These are phyloP conservation scores for Macrosiphum euphorbiae DNA, from an alignment of 2,888 invertebrate genomes.

Conservation along the genomic window DNA sequence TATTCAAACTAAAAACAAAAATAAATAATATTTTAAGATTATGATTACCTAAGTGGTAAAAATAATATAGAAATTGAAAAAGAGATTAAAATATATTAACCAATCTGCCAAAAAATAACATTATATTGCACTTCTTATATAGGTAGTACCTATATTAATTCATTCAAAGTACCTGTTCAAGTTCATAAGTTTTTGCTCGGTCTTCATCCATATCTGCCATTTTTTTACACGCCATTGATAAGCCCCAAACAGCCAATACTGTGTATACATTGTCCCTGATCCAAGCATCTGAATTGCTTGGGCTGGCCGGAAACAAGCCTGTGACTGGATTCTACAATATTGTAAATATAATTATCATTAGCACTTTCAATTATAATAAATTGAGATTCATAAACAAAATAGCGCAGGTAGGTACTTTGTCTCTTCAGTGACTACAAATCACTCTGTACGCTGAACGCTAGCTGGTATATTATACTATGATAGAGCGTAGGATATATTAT, in stretches of 20 bases:
- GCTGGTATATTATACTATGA: not conserved
- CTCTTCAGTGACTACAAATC: not conserved
- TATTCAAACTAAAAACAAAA: not conserved
- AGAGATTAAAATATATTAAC: not conserved
- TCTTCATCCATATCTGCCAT: conserved; percentile 99
- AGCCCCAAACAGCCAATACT: conserved; percentile 96
- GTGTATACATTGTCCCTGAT: conserved; percentile 98
- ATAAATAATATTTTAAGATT: not conserved
- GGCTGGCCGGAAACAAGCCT: conserved; percentile 93
- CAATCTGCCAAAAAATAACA: not conserved
- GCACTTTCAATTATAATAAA: not conserved
- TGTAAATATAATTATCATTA: not conserved
- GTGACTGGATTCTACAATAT: conserved; percentile 88
- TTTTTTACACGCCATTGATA: conserved; percentile 98
- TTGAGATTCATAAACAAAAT: not conserved
- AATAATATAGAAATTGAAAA: not conserved
- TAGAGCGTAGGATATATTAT: not conserved
- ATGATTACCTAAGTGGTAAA: not conserved
- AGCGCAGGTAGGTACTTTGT: not conserved
- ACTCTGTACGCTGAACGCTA: not conserved
- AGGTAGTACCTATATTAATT: not conserved
- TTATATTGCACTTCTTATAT: not conserved
- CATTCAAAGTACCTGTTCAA: conserved; percentile 79
- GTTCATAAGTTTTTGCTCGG: conserved; percentile 95
- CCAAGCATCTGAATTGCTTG: conserved; percentile 94